Conservation (phyloP, 1,140 invertebrate genomes). For the Potamilus streckersoni region DNA sequence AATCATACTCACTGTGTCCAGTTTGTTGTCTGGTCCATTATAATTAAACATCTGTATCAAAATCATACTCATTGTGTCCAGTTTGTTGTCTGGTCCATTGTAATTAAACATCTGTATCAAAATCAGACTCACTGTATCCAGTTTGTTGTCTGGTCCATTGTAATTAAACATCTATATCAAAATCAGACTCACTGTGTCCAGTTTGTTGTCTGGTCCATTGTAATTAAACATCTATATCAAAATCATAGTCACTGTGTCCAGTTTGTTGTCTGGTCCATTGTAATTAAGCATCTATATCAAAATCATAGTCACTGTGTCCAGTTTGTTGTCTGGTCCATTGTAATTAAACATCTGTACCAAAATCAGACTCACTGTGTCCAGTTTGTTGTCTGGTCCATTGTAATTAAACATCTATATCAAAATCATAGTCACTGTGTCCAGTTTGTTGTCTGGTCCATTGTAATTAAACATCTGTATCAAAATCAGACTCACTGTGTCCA, state of each 20-base stretch:
- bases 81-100: conserved; percentile 79
- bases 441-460: conserved; percentile 79
- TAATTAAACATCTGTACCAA: conserved; percentile 78
- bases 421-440: conserved; percentile 72
- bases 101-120: conserved; percentile 78
- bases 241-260: conserved; percentile 72
- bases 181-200: conserved; percentile 72
- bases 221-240: conserved; percentile 80
- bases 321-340: conserved; percentile 79
- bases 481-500: conserved; percentile 72
- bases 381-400: conserved; percentile 79
- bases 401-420: conserved; percentile 80
- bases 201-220: conserved; percentile 79
- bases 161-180: conserved; percentile 80
- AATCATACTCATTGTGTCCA: conserved; percentile 72
- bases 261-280: conserved; percentile 79
- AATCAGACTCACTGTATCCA: conserved; percentile 72
- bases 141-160: conserved; percentile 79
- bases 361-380: conserved; percentile 72
- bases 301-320: conserved; percentile 72
- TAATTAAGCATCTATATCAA: conserved; percentile 80
- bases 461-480: conserved; percentile 78
- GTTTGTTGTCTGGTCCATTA: conserved; percentile 79
- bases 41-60: conserved; percentile 78
- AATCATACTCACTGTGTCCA: conserved; percentile 72